Conservation (phyloP, 2,797 vertebrate genomes). For the Lutjanus campechanus region DNA sequence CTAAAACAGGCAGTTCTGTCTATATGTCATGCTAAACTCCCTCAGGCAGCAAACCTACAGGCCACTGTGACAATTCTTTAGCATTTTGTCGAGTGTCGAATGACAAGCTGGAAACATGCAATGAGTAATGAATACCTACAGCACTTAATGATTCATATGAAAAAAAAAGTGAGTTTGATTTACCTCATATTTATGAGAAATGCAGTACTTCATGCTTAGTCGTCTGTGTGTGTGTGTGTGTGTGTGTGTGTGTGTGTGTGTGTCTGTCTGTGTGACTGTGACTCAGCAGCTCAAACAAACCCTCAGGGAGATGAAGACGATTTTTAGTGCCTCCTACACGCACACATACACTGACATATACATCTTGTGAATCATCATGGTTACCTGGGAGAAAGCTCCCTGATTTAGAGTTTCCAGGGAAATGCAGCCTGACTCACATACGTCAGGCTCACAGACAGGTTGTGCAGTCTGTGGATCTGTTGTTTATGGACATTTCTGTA, state of each 20-base stretch:
- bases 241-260: constrained; percentile 28
- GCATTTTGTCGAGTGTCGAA: neutral
- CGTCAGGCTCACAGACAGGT: constrained; percentile 26
- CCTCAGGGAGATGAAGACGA: constrained; percentile 60
- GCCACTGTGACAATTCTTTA: neutral
- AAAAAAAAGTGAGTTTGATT: constrained; percentile 28
- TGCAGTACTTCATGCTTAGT: constrained; percentile 43
- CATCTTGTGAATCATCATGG: constrained; percentile 75
- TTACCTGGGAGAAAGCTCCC: constrained; percentile 74
- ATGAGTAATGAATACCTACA: constrained; percentile 4
- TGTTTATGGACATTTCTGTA: constrained; percentile 15
- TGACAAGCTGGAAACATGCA: constrained; percentile 25
- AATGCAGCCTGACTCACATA: constrained; percentile 45
- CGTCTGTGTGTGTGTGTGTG: constrained; percentile 19
- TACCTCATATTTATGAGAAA: constrained; percentile 31
- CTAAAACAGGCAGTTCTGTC: constrained; percentile 16
- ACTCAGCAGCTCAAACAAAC: constrained; percentile 75
- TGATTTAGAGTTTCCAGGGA: constrained; percentile 67
- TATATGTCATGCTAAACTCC: constrained; percentile 2
- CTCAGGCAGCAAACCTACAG: neutral
- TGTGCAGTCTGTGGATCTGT: constrained; percentile 34
- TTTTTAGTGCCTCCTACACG: constrained; percentile 73
- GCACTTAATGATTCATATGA: constrained; percentile 23
- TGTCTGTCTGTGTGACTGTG: constrained; percentile 58
- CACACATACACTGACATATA: constrained; percentile 58